Evolutionary conservation across 64 coral and sea anemone genomes (phyloP).

Genomic region (Dendronephthya gigantea): DNA sequence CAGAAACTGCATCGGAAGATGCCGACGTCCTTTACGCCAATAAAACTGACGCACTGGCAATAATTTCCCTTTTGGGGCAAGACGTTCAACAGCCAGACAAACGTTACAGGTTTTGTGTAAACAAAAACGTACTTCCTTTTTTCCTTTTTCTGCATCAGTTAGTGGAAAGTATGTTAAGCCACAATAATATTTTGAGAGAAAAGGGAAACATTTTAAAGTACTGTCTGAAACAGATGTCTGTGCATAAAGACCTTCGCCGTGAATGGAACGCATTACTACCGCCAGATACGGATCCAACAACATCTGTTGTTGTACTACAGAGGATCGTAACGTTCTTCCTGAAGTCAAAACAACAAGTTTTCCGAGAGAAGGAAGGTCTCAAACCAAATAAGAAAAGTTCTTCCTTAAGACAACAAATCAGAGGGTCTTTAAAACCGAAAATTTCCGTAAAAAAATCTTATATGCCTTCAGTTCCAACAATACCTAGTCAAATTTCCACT

Average conservation of each 20-base stretch:
- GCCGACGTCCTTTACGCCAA: neutral
- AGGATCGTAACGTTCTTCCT: too few species aligned
- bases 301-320: slow-evolving; percentile 10
- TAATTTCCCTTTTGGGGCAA: neutral
- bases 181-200: neutral
- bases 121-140: neutral
- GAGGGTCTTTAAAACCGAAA: too few species aligned
- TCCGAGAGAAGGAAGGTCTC: too few species aligned
- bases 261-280: neutral
- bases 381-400: too few species aligned
- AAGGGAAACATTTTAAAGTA: neutral
- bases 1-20: neutral
- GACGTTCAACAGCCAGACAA: neutral
- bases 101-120: neutral
- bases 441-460: too few species aligned
- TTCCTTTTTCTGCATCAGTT: neutral
- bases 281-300: neutral
- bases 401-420: too few species aligned
- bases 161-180: neutral
- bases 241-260: neutral
- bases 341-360: too few species aligned
- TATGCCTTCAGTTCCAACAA: too few species aligned
- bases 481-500: too few species aligned
- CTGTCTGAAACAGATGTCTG: neutral
- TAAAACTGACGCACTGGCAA: neutral